These are phyloP conservation scores for Andrena minutula DNA, from an alignment of 2,888 invertebrate genomes.

Conservation along the genomic window DNA sequence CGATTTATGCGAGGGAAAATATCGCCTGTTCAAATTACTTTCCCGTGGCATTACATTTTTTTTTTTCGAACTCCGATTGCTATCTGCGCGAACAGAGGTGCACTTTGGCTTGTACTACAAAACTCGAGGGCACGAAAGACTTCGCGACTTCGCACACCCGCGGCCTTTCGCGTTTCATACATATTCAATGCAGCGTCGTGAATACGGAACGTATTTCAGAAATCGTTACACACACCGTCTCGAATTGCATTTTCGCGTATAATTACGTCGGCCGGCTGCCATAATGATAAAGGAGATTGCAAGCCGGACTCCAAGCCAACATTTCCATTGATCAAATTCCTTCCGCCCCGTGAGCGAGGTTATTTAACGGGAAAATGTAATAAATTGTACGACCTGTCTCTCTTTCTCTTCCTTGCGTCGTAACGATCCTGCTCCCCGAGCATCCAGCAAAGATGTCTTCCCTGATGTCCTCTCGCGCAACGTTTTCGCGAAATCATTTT, in stretches of 20 bases:
- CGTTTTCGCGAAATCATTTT: constrained; percentile 19
- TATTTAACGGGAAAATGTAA: constrained; percentile 67
- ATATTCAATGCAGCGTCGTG: constrained; percentile 43
- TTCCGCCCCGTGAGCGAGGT: constrained; percentile 56
- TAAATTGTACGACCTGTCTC: constrained; percentile 57
- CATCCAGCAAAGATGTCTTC: constrained; percentile 39
- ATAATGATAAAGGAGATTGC: constrained; percentile 62
- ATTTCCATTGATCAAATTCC: constrained; percentile 68
- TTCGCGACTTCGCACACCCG: constrained; percentile 19
- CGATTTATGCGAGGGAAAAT: constrained; percentile 64
- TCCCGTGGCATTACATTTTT: constrained; percentile 47
- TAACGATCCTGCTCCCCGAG: constrained; percentile 47
- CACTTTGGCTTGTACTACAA: constrained; percentile 23
- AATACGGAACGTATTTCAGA: constrained; percentile 45
- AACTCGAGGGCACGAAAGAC: neutral
- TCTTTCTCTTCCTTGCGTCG: constrained; percentile 16
- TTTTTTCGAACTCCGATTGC: constrained; percentile 2
- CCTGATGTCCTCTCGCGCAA: constrained; percentile 29
- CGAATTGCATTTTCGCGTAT: constrained; percentile 58
- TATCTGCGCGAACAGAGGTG: neutral
- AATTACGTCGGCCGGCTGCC: constrained; percentile 59
- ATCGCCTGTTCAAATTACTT: constrained; percentile 45
- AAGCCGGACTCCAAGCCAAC: constrained; percentile 56
- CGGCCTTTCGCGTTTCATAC: constrained; percentile 48
- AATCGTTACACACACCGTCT: constrained; percentile 52